These are phyloP conservation scores for Apaloderma vittatum DNA, from an alignment of 2,113 vertebrate species.

Conservation along the genomic window DNA sequence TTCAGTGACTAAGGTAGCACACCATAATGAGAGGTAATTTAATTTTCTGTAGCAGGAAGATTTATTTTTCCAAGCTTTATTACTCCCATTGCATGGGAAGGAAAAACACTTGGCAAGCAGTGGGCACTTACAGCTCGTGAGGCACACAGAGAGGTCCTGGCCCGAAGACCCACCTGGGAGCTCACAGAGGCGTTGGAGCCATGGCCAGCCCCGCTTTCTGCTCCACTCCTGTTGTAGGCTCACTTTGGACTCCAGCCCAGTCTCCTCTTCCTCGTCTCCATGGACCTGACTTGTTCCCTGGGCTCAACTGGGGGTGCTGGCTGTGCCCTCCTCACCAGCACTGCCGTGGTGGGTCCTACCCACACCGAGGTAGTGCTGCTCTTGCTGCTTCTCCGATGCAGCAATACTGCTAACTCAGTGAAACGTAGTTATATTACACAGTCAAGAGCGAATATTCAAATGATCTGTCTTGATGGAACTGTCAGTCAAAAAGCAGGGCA, in stretches of 20 bases:
- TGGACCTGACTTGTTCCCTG: background rate
- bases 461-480: background rate
- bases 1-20: background rate
- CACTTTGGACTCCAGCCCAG: background rate
- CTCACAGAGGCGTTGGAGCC: rapidly evolving
- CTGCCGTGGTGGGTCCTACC: no score
- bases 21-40: background rate
- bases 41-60: background rate
- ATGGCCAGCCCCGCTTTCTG: background rate
- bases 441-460: background rate
- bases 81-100: background rate
- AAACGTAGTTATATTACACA: background rate
- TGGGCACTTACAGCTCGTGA: background rate
- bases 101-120: background rate
- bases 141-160: background rate
- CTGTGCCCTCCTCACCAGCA: background rate
- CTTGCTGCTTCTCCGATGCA: rapidly evolving
- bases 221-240: background rate
- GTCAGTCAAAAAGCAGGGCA: background rate
- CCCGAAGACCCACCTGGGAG: rapidly evolving
- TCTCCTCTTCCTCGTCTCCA: background rate
- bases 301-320: background rate
- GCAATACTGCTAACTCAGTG: background rate
- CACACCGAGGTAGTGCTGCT: rapidly evolving
- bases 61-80: background rate